Percentiles rank a stretch among this genome's conserved stretches.
These are phyloP conservation scores for Stenolophus ochropezus DNA, from an alignment of 2,888 invertebrate genomes.

Conservation along the genomic window DNA sequence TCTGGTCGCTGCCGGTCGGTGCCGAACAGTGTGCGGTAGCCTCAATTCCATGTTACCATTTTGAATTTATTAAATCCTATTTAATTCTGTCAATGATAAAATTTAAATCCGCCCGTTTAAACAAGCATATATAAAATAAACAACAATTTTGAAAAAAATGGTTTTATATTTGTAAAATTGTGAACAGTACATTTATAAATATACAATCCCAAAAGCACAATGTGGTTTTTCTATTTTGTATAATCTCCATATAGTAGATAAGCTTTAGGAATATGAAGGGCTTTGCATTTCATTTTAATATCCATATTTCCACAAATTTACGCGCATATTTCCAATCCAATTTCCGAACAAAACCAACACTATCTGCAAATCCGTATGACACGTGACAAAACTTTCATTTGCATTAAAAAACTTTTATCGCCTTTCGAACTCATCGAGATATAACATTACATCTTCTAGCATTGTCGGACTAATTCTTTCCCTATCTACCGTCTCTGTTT, in stretches of 20 bases:
- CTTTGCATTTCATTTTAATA: conserved; percentile 39
- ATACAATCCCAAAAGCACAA: no score
- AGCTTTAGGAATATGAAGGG: background rate
- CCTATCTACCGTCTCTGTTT: background rate
- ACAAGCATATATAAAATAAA: no score
- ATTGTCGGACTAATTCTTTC: conserved; percentile 21
- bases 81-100: no score
- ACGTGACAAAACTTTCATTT: conserved; percentile 39
- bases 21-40: no score
- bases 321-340: conserved; percentile 31
- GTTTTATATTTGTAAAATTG: no score
- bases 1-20: no score
- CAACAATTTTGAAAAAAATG: no score
- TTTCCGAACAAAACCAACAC: conserved; percentile 27
- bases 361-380: conserved; percentile 29
- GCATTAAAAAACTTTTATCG: conserved; percentile 40
- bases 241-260: background rate
- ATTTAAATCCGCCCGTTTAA: no score
- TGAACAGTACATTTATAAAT: no score
- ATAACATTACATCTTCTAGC: conserved; percentile 6
- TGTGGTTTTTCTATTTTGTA: background rate
- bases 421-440: conserved; percentile 16
- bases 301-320: conserved; percentile 32
- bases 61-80: no score
- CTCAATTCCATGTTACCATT: no score